Evolutionary conservation across 1,140 invertebrate species (phyloP), one percentile per base, ranked within the genome.

Genomic region (Colletes latitarsis): DNA sequence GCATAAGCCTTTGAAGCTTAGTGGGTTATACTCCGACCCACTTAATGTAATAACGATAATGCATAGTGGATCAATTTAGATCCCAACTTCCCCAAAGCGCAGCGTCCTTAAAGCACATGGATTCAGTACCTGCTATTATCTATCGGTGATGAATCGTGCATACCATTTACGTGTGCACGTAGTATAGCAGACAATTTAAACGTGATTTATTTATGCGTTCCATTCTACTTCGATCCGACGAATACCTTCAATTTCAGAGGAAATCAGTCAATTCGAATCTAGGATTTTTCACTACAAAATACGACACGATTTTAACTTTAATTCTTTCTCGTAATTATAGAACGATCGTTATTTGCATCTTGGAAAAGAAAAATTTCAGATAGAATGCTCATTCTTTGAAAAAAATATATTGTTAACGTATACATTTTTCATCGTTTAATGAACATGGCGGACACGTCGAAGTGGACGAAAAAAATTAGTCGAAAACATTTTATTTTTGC

Each of bases 1-100:
- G 57, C 67, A 71, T 71, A 77, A 71, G 67, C 76, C 76, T 78
- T 78, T 78, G 76, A 72, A 72, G 76, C 76, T 78, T 78, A 78
- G 76, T 62, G 67, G 76, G 76, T 78, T 78, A 72, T 63, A 43
- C 68, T 63, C 46, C 43, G 76, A 52, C 76, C 68, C 76, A 71
- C 68, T 78, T 78, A 78, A 78, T 72, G 57, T 72, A 78, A 78
- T 78, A 78, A 71, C 68, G 76, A 72, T 78, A 78, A 78, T 71
- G 76, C 76, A 78, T 71, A n/a, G 68, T 58, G 76, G 76, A 78
- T 78, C 76, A 78, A 78, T 62, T 71, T 72, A 62, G 68, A 71
- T 78, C 76, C 76, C 76, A 62, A 57, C 68, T 78, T 77, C 57
- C 57, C 76, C 76, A 78, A n/a, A 78, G 68, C 76, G 14, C 57